Evolutionary conservation across 2,797 vertebrate genomes (phyloP), one percentile per base, ranked within the genome.

Genomic region (Xenentodon cancila): DNA sequence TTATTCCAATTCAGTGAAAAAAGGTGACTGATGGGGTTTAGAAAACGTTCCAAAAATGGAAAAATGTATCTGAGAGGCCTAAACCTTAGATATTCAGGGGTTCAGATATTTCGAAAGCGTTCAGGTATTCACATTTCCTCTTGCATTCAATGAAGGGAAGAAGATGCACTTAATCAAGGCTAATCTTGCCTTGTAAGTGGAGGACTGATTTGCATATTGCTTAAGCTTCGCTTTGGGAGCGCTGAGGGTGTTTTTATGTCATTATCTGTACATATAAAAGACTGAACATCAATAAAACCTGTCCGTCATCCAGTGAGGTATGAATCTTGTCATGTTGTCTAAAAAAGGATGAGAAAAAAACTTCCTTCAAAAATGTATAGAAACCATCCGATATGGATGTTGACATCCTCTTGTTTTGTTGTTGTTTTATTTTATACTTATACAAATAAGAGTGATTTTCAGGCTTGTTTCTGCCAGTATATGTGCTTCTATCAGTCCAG

Each of bases 271-370:
- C 17, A 0, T 63, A 32, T 73, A 20, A 67, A 19, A 60, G 19
- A 46, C 16, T 64, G 27, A 70, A 48, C 55, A 60, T 62, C 45
- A 65, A 75, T 75, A 64, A 75, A 79, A 64, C 13, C 25, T 47
- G 65, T 48, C 59, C 49, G 25, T 59, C 40, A 71, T 51, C 43
- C 53, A 62, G 2, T 30, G 45, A 20, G n/a, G 15, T 52, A 17
- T 47, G 45, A 68, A 19, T 37, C 42, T 27, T 51, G 59, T 68
- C 50, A 63, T 5, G 1, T 20, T 63, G 40, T 62, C 18, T 22
- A n/a, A 57, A 48, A 21, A 56, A 18, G 12, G 12, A 37, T 12
- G 9, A 37, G 5, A 37, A 2, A 37, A 2, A 37, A 37, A 37
- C 34, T 2, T 32, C 64, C 47, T n/a, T 12, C 18, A 60, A 58